Conservation (phyloP, 30 jellyfish, hydroid and myxozoan species). For the Aurelia coerulea region DNA sequence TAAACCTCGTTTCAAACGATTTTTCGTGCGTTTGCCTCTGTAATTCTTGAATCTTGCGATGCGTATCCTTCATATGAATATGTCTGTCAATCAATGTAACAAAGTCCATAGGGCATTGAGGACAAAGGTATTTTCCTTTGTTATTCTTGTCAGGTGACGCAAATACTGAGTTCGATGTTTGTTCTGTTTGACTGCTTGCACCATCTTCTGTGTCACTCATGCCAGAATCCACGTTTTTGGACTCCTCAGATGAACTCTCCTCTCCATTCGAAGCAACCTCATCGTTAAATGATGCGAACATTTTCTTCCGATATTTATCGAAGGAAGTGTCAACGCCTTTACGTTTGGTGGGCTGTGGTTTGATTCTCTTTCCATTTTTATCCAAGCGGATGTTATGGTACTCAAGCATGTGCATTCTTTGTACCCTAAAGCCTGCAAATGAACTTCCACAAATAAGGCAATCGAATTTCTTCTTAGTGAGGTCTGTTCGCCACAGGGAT, state of each 20-base stretch:
- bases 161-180: neutral
- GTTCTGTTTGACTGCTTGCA: neutral
- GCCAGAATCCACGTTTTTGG: neutral
- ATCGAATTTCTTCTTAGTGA: conserved; percentile 22
- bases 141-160: neutral
- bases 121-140: conserved; percentile 7
- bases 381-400: conserved; percentile 27
- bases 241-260: neutral
- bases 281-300: neutral
- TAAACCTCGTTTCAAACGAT: no score
- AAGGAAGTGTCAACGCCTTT: neutral
- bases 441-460: conserved; percentile 42
- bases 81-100: conserved; percentile 28
- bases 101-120: conserved; percentile 26
- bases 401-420: conserved; percentile 36
- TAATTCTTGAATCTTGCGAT: neutral
- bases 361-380: conserved; percentile 21
- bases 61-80: conserved; percentile 30
- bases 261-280: neutral
- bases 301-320: conserved; percentile 22
- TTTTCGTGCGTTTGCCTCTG: no score
- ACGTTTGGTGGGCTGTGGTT: neutral
- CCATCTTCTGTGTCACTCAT: neutral
- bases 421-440: conserved; percentile 38
- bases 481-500: conserved; percentile 20